A percentile compares a stretch with the other conserved stretches of the same genome.
These are phyloP conservation scores for Calliopum simillimum DNA, from an alignment of 2,888 invertebrate species.

Conservation along the genomic window DNA sequence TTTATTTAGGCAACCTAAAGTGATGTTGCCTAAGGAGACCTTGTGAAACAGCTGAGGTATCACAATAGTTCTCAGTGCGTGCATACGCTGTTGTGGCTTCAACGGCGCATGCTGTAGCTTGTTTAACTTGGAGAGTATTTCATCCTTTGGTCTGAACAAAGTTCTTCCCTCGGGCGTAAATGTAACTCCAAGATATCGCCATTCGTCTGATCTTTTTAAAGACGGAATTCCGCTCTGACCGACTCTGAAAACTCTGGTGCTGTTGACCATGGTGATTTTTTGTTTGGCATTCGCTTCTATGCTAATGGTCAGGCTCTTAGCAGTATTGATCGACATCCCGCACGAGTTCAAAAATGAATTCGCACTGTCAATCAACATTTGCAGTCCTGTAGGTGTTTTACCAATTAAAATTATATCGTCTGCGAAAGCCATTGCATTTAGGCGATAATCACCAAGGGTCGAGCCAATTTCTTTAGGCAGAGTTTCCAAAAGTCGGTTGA, in stretches of 20 bases:
- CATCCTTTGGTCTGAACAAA: neutral
- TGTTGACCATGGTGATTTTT: slow-evolving; percentile 15
- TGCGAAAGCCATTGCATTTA: slow-evolving; percentile 16
- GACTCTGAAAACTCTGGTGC: neutral
- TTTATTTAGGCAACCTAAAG: slow-evolving; percentile 7
- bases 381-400: neutral
- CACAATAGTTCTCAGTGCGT: neutral
- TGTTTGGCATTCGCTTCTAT: slow-evolving; percentile 1
- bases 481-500: neutral
- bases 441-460: neutral
- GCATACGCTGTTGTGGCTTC: slow-evolving; percentile 12
- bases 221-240: neutral
- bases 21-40: neutral
- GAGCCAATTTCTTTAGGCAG: slow-evolving; percentile 4
- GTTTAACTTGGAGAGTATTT: neutral
- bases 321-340: neutral
- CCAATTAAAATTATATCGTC: slow-evolving; percentile 2
- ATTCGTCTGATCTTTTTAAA: neutral
- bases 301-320: slow-evolving; percentile 3
- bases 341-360: neutral
- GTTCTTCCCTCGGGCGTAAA: slow-evolving; percentile 1
- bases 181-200: slow-evolving; percentile 6
- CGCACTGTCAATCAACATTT: neutral
- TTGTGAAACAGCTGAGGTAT: slow-evolving; percentile 8
- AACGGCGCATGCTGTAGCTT: neutral